A percentile compares a stretch with the other conserved stretches of the same genome.
These are phyloP conservation scores for Unio delphinus DNA, from an alignment of 2,888 invertebrate species.

Conservation along the genomic window DNA sequence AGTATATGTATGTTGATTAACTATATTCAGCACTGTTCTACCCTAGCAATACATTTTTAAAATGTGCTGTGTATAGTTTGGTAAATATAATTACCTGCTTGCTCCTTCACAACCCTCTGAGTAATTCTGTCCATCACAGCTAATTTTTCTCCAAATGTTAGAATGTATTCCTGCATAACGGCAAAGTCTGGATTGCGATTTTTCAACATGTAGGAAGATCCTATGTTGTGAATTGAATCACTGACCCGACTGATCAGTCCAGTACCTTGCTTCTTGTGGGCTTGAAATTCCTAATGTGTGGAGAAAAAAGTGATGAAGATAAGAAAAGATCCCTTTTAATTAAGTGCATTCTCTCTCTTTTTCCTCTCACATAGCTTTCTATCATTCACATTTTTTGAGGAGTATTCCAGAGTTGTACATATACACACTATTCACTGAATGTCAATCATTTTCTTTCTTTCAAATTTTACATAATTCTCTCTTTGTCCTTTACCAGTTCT, in stretches of 20 bases:
- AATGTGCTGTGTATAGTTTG: too few species aligned
- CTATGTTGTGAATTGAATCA: conserved; percentile 76
- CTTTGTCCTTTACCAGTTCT: too few species aligned
- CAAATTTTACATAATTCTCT: too few species aligned
- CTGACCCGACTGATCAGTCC: conserved; percentile 76
- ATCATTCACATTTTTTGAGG: too few species aligned
- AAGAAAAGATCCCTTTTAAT: background rate
- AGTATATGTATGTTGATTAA: too few species aligned
- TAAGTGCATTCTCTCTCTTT: background rate
- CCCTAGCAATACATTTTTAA: too few species aligned
- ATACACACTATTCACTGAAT: too few species aligned
- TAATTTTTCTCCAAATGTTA: conserved; percentile 78
- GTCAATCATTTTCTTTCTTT: too few species aligned
- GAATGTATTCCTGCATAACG: conserved; percentile 77
- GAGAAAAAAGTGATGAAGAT: conserved; percentile 12
- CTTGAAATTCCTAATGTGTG: conserved; percentile 76
- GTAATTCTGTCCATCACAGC: conserved; percentile 78
- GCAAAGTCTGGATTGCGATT: conserved; percentile 78
- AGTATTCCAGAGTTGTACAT: too few species aligned
- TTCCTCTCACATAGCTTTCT: too few species aligned
- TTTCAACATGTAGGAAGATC: conserved; percentile 75
- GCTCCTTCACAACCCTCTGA: conserved; percentile 78
- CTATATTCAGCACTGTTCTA: too few species aligned
- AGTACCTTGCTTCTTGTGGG: conserved; percentile 77
- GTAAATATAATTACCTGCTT: conserved; percentile 71